Evolutionary conservation across 2,113 vertebrate genomes (phyloP).

Genomic region (Turdus rufiventris): DNA sequence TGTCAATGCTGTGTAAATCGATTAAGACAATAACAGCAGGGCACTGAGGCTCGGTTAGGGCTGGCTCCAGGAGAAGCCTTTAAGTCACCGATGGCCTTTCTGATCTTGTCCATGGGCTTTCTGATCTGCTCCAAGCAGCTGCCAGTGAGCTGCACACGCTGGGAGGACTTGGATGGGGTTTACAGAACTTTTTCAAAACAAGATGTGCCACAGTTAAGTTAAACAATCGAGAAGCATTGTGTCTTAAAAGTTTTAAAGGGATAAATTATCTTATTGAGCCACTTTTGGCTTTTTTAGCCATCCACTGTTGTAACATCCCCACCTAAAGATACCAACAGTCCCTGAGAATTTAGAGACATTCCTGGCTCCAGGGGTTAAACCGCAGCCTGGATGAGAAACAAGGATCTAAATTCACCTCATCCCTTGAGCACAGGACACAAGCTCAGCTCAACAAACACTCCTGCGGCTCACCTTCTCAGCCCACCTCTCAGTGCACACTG

Average conservation of each 20-base stretch:
- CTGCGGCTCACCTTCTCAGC: neutral
- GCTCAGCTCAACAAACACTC: neutral
- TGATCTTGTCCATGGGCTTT: neutral
- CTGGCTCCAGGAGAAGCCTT: conserved; percentile 43
- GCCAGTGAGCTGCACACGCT: neutral
- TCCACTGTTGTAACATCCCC: neutral
- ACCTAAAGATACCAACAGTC: neutral
- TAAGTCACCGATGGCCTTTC: conserved; percentile 29
- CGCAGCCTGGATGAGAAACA: neutral
- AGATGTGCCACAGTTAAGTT: accelerated
- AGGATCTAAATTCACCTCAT: neutral
- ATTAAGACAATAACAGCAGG: conserved; percentile 36
- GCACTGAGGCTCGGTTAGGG: neutral
- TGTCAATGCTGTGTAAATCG: conserved; percentile 66
- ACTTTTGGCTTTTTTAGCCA: neutral
- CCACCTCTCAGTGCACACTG: neutral
- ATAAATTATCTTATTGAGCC: neutral
- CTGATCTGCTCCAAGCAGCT: neutral
- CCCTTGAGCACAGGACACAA: neutral
- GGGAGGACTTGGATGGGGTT: neutral
- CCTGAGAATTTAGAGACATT: neutral
- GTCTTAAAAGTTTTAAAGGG: neutral
- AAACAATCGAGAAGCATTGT: neutral
- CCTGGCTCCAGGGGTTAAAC: neutral
- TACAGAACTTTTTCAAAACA: neutral